These are phyloP conservation scores for Hyperoplus immaculatus DNA, from an alignment of 2,797 vertebrate species.

Conservation along the genomic window DNA sequence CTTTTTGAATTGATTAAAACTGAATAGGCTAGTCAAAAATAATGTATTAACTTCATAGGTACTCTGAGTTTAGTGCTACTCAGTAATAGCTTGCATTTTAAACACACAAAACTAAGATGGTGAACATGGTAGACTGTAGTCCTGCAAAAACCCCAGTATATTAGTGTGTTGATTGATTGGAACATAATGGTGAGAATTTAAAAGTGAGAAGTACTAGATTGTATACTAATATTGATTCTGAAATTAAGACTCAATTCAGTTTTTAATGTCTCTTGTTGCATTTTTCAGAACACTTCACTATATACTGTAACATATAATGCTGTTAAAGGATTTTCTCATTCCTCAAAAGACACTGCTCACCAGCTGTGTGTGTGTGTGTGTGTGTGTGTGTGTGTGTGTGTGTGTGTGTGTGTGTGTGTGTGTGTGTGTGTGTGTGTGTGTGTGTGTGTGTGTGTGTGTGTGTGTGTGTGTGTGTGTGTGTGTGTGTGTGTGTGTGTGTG, in stretches of 20 bases:
- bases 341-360: neutral
- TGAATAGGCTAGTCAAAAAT: neutral
- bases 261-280: neutral
- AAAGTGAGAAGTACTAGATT: neutral
- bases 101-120: neutral
- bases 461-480: too few relatives aligned
- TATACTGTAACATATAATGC: too few relatives aligned
- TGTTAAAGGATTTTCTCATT: neutral
- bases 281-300: neutral
- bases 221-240: neutral
- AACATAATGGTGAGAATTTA: neutral
- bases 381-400: too few relatives aligned
- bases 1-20: neutral
- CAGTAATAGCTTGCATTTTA: neutral
- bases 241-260: neutral
- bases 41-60: neutral
- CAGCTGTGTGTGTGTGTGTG: slow-evolving; percentile 1
- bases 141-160: neutral
- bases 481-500: too few relatives aligned
- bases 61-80: neutral
- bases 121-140: neutral
- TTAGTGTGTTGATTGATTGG: neutral
- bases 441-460: too few relatives aligned
- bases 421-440: too few relatives aligned
- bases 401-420: too few relatives aligned